Evolutionary conservation across 2,797 vertebrate genomes (phyloP), one percentile per base, ranked within the genome.

Genomic region (Neosalanx taihuensis): DNA sequence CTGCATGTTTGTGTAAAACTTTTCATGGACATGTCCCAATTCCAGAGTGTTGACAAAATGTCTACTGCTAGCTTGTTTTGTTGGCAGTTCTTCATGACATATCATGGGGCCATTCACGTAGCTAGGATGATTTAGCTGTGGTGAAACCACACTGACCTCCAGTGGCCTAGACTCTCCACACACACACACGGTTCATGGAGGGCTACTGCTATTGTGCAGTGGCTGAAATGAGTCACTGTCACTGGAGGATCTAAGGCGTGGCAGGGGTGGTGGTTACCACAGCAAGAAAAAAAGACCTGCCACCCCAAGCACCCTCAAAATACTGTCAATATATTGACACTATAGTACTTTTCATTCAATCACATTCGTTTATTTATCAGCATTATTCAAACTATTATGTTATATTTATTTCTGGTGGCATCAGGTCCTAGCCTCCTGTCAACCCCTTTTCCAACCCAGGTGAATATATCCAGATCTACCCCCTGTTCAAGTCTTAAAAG

Each of bases 1-100:
- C 62, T 72, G 26, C 30, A 66, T 57, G 70, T 46, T 66, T 75
- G 70, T 71, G 58, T 72, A 51, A 68, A 53, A 59, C 33, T 61
- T 13, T 13, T 9, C 41, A 23, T 3, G 7, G 30, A n/a, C 53
- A 20, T 35, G 51, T 56, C 51, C 10, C 30, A 13, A n/a, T 23
- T n/a, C 18, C 9, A 20, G 3, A 6, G 9, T 58, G 58, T 26
- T 13, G 20, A 17, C 31, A 20, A 68, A 58, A 53, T 1, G 23
- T 10, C 33, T 56, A 37, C 33, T 37, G 23, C 35, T 33, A 37
- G 12, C 31, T 4, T 30, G 46, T 9, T 49, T 2, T 7, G 20
- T 29, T 67, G 46, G 29, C 65, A 53, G 53, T 51, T 18, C 29
- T 15, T 23, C 41, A 13, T 10, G 41, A 12, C 41, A 46, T 46